Percentiles rank a stretch among this genome's conserved stretches.
phyloP scores from a whole-genome alignment of 2,113 vertebrate genomes.

The Madoqua kirkii region DNA sequence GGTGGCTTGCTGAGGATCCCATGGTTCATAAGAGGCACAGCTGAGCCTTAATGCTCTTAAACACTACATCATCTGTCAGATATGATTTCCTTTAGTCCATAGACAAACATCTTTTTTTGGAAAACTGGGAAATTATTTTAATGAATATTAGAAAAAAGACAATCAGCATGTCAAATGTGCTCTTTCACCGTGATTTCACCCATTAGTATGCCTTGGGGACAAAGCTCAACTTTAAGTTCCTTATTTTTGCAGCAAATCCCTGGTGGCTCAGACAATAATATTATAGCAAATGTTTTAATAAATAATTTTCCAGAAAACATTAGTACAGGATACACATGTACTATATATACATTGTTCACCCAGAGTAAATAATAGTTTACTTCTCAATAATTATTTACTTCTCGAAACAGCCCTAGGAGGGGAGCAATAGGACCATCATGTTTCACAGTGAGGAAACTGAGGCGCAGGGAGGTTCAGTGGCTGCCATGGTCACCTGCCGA shows the following conservation, averaged over 20 bases:
- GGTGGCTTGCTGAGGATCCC: background rate
- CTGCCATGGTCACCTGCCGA: background rate
- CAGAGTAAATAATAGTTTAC: background rate
- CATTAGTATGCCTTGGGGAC: background rate
- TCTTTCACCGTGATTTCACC: background rate
- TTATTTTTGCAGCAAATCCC: background rate
- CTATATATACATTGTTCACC: background rate
- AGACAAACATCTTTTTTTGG: background rate
- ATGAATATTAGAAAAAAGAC: background rate
- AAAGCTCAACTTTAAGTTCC: background rate
- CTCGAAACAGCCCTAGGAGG: background rate
- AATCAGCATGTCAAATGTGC: background rate
- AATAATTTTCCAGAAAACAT: slow-evolving; percentile 7
- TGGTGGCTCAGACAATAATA: background rate
- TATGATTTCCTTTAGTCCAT: background rate
- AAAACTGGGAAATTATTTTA: background rate
- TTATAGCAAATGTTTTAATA: background rate
- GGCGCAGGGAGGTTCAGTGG: background rate
- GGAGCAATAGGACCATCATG: background rate
- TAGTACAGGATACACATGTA: background rate
- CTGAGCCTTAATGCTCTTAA: background rate
- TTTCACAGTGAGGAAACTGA: background rate
- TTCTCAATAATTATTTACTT: background rate
- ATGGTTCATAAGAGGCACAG: background rate
- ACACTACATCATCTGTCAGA: background rate